Evolutionary conservation across 2,797 vertebrate genomes (phyloP).

Genomic region (Cryptoblepharus egeriae): DNA sequence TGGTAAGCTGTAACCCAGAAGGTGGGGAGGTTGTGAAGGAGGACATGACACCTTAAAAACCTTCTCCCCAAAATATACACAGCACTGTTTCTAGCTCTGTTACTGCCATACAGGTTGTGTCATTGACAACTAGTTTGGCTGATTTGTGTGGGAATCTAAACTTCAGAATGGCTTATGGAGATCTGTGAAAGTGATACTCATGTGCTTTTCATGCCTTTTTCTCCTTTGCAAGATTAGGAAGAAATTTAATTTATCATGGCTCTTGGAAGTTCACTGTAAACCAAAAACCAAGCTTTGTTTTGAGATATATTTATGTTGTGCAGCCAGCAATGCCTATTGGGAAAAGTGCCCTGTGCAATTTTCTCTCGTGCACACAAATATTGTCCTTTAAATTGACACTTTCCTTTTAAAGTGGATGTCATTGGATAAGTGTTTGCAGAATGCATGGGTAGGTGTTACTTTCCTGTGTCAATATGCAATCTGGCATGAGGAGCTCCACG

Average conservation of each 20-base stretch:
- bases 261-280: conserved; percentile 29
- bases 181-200: not conserved
- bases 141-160: conserved; percentile 5
- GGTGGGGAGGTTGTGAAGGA: not conserved
- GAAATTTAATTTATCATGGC: not conserved
- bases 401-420: conserved; percentile 21
- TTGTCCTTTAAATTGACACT: no score
- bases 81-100: no score
- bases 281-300: conserved; percentile 25
- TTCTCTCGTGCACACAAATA: not conserved
- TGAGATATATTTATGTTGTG: not conserved
- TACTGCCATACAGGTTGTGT: not conserved
- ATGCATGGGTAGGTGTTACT: conserved; percentile 36
- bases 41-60: conserved; percentile 10
- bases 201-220: conserved; percentile 19
- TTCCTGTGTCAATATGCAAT: conserved; percentile 28
- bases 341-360: not conserved
- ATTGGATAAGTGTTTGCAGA: conserved; percentile 39
- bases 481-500: conserved; percentile 30
- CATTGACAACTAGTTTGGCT: not conserved
- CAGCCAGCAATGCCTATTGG: not conserved
- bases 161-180: conserved; percentile 15
- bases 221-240: not conserved
- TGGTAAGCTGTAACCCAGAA: not conserved
- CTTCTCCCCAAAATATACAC: not conserved